Base-by-base conservation (phyloP, 2,113 vertebrate species). In the Muscicapa adusta region DNA sequence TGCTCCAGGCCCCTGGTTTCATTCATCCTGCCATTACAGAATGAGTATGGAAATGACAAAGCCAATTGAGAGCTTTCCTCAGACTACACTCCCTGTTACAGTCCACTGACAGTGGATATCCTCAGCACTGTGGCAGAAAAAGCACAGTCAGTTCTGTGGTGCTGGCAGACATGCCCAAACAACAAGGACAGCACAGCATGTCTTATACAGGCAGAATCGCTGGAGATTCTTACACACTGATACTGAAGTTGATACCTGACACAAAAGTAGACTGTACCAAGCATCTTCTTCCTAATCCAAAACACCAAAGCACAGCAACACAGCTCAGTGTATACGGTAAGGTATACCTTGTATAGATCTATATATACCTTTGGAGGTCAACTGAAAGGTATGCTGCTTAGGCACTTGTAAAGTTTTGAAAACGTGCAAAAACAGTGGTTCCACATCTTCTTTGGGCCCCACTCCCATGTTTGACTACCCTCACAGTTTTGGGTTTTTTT, bases 361-460 rank as follows among this genome's bases (percentile, higher is more conserved):
- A 8, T 28, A 36, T 5, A 25, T 14, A 53, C 15, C 34, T 79
- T 11, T 24, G n/a, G 22, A 58, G 6, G 33, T 31, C 63, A 71
- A 3, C 34, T 36, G 20, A 53, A 51, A 73, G 12, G 57, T 4
- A 23, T 16, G 14, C 5, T 45, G 15, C 17, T 62, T 24, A 33
- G 12, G 45, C 5, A 47, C 29, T 24, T 23, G 8, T 5, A 29
- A 54, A 38, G 14, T 67, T 62, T 33, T 50, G 48, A 90, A 79
- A 4, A 36, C 1, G 7, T 6, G 6, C 16, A 60, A 45, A 0
- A 1, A 50, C 0, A 1, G 14, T 8, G 29, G 71, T n/a, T 51
- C 28, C 43, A 63, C 8, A 18, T 26, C 4, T 67, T 50, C 42
- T 70, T 25, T 7, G 8, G 14, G 25, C 5, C 9, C 4, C 17